Conservation (phyloP, 2,888 invertebrate species). For the Phortica okadai region DNA sequence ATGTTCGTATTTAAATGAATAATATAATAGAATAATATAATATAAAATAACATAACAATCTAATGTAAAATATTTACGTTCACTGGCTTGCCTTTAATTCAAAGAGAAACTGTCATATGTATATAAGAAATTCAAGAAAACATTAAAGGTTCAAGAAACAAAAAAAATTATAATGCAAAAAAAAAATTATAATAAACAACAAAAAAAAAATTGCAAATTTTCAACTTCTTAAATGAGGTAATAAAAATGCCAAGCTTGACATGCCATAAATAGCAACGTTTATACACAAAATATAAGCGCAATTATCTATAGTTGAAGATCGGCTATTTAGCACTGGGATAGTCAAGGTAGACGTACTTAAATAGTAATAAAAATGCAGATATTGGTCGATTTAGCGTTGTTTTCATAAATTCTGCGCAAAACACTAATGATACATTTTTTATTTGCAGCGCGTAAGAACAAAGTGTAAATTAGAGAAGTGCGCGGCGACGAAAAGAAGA, state of each 20-base stretch:
- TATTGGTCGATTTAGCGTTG: neutral
- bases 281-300: neutral
- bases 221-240: neutral
- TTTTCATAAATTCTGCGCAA: neutral
- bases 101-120: too few species aligned
- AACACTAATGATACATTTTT: constrained; percentile 54
- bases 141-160: neutral
- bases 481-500: neutral
- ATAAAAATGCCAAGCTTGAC: neutral
- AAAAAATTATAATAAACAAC: neutral
- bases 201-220: neutral
- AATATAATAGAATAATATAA: too few species aligned
- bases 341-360: neutral
- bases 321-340: neutral
- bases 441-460: constrained; percentile 64
- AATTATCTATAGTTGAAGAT: too few species aligned
- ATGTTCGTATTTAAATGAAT: too few species aligned
- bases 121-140: too few species aligned
- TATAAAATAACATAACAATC: too few species aligned
- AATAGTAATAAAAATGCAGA: neutral
- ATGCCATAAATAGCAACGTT: neutral
- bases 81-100: too few species aligned
- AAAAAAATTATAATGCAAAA: neutral
- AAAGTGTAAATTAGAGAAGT: constrained; percentile 39
- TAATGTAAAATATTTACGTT: too few species aligned